These are phyloP conservation scores for Anableps anableps DNA, from an alignment of 2,797 vertebrate genomes.

Conservation along the genomic window DNA sequence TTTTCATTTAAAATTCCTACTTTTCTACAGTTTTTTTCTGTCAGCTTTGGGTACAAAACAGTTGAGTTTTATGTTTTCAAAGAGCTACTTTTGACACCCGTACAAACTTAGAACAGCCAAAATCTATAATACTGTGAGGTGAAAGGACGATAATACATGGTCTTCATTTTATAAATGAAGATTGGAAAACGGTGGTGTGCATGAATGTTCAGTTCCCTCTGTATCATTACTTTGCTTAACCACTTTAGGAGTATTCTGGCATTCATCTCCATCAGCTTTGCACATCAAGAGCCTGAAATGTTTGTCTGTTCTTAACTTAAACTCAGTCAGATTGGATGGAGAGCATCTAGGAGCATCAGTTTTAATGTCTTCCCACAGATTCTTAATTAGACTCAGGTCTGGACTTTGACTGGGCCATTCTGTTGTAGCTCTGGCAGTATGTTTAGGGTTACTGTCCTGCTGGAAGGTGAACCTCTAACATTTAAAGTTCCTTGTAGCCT, in stretches of 20 bases:
- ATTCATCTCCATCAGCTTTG: not conserved
- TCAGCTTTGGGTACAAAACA: not conserved
- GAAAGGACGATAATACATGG: not conserved
- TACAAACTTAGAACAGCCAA: not conserved
- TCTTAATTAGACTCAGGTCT: not conserved
- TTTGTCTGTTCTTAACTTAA: not conserved
- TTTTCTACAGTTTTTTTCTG: not conserved
- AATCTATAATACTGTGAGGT: not conserved
- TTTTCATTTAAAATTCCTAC: not conserved
- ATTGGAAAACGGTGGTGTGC: too few species aligned
- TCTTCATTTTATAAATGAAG: not conserved
- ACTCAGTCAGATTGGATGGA: not conserved
- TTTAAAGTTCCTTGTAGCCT: too few species aligned
- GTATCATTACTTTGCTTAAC: not conserved
- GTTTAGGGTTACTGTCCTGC: too few species aligned
- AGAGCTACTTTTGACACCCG: not conserved
- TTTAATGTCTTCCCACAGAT: not conserved
- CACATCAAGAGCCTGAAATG: too few species aligned
- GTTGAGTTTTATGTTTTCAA: not conserved
- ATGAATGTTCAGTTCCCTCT: too few species aligned
- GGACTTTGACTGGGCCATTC: not conserved
- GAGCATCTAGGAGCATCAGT: not conserved
- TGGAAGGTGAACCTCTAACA: too few species aligned
- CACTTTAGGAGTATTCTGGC: too few species aligned
- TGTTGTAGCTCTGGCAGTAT: too few species aligned